Evolutionary conservation across 2,113 vertebrate species (phyloP).

Genomic region (Gila orcuttii): DNA sequence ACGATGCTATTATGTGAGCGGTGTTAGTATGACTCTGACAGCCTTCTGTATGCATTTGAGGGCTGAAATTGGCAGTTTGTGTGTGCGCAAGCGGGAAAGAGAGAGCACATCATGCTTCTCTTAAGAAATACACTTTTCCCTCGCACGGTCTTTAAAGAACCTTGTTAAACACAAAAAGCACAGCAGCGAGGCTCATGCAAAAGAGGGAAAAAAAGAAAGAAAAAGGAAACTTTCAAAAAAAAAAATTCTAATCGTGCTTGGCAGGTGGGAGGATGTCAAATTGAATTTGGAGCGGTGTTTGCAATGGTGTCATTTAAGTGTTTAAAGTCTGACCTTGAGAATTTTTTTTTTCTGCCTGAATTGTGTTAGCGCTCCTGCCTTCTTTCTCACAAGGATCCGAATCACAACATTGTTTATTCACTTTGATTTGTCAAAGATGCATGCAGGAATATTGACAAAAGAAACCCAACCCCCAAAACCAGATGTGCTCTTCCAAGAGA

Average conservation of each 20-base stretch:
- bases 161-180: conserved; percentile 79
- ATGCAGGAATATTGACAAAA: conserved; percentile 80
- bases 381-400: conserved; percentile 75
- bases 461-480: conserved; percentile 63
- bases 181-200: conserved; percentile 67
- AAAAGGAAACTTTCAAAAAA: conserved; percentile 69
- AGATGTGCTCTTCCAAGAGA: conserved; percentile 51
- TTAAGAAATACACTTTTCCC: conserved; percentile 78
- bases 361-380: conserved; percentile 74
- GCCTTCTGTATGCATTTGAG: conserved; percentile 55
- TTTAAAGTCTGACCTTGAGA: conserved; percentile 82
- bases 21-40: conserved; percentile 57
- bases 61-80: conserved; percentile 49
- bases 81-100: conserved; percentile 50
- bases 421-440: conserved; percentile 82
- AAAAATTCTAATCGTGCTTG: conserved; percentile 67
- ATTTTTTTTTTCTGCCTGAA: conserved; percentile 73
- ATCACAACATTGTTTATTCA: conserved; percentile 82
- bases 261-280: conserved; percentile 71
- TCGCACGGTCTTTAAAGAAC: conserved; percentile 77
- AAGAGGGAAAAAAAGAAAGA: conserved; percentile 58
- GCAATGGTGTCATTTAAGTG: conserved; percentile 74
- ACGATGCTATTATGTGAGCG: conserved; percentile 74
- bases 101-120: conserved; percentile 66
- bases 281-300: conserved; percentile 69